Base-by-base conservation (phyloP, 64 coral and sea anemone species). In the Orbicella faveolata region DNA sequence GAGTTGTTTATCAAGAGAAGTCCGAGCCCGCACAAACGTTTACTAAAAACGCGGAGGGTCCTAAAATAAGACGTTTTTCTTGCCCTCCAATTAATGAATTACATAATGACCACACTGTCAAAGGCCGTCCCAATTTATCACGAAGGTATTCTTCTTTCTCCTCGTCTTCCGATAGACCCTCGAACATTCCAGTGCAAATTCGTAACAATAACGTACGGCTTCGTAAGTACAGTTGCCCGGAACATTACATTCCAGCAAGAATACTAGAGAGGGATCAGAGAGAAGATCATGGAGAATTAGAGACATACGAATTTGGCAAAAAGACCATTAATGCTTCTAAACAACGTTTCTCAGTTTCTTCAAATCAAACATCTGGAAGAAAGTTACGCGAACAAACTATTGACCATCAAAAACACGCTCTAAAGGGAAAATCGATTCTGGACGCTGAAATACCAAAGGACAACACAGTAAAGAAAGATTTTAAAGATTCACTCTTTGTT, bases 151-250 rank as follows among this genome's bases (percentile, higher is more conserved):
- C 82, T 23, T 15, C 65, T 1, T 6, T 30, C 17, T 85, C 82
- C 1, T 85, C 81, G 41, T 90, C 20, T 75, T 36, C 54, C 33
- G 79, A 90, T 14, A 73, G 61, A 12, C 39, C 33, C 1, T 81
- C 30, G 20, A 74, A 90, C 6, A 70, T 74, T 12, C 69, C 88
- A 34, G 79, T 90, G 4, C 20, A 83, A 17, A 90, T 90, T 74
- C 89, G 89, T 20, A 90, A 90, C 52, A 90, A 90, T 74, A 17
- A 90, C 65, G 51, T 75, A 12, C 44, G 78, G 15, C 80, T 90
- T 81, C 66, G 89, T 17, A 90, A 90, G 67, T 90, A 90, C 17
- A 90, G 89, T n/a, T 90, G 78, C 57, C 79, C 89, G 0, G 79
- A 90, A 16, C n/a, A 68, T 64, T 70, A 70, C 36, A 36, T 19